Base-by-base conservation (phyloP, 2,113 vertebrate genomes). In the Struthidea cinerea region DNA sequence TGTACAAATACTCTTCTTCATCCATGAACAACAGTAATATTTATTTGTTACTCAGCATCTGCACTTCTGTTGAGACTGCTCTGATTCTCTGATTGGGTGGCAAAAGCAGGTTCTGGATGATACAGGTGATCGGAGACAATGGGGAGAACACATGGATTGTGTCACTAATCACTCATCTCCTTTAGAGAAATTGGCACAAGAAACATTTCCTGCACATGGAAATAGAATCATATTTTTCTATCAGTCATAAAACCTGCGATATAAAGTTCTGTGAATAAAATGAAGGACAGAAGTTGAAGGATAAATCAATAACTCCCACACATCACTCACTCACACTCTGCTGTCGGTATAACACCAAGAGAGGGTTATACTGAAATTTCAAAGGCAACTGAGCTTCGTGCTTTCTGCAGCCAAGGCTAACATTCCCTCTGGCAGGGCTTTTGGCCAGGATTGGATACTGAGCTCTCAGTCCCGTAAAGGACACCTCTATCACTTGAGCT, bases 221-320 rank as follows among this genome's bases (percentile, higher is more conserved):
- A 91, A 84, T 49, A 87, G 39, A 94, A 82, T 78, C 64, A 59
- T 71, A 73, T 91, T 94, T 95, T 96, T 89, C 86, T 94, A 68
- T 63, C 52, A 55, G n/a, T 61, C 70, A 87, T 96, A 90, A 95
- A 92, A 52, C 15, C 8, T 53, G 37, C 30, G 39, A 65, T 87
- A 90, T 85, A 83, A 94, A 90, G 61, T 79, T 85, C 87, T 33
- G 57, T 94, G 88, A 89, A 95, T 89, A 94, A 94, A 96, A 89
- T 35, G 42, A 93, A 96, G 85, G 91, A 74, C 87, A 94, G 75
- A 89, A 85, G 42, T n/a, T 46, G 82, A 94, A 96, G 78, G 90
- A 84, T 93, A 90, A 96, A 93, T 95, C 78, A 83, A 59, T 96
- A 94, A 96, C 16, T 95, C 84, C 63, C 3, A 6, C 8, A 57